A percentile compares a stretch with the other conserved stretches of the same genome.
These are phyloP conservation scores for Molothrus ater DNA, from an alignment of 2,797 vertebrate species.

Conservation along the genomic window DNA sequence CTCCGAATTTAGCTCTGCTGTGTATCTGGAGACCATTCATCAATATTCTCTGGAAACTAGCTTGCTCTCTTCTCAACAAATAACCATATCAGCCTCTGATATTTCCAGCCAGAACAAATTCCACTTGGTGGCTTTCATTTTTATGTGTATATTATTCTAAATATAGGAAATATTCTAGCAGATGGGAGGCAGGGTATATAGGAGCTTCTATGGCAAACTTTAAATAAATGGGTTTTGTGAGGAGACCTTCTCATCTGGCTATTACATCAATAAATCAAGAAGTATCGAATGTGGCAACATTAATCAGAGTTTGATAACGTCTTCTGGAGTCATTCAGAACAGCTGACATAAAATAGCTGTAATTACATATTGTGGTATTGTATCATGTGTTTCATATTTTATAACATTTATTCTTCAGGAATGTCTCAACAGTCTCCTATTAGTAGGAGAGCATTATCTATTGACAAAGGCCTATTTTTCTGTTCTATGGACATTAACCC, in stretches of 20 bases:
- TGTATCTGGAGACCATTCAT: constrained; percentile 41
- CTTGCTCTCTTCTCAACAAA: constrained; percentile 32
- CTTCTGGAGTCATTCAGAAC: constrained; percentile 28
- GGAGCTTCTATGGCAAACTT: constrained; percentile 27
- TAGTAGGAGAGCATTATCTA: constrained; percentile 25
- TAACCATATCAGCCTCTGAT: constrained; percentile 14
- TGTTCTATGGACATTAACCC: constrained; percentile 49
- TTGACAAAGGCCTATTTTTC: constrained; percentile 31
- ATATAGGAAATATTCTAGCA: constrained; percentile 22
- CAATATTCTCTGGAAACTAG: constrained; percentile 32
- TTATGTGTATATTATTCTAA: constrained; percentile 26
- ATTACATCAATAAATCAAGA: constrained; percentile 50
- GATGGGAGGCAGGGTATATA: not conserved
- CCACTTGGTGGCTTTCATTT: constrained; percentile 41
- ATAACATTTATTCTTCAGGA: constrained; percentile 62
- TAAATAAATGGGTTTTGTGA: constrained; percentile 34
- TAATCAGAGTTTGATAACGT: constrained; percentile 35
- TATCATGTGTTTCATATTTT: constrained; percentile 53
- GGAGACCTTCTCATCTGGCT: constrained; percentile 37
- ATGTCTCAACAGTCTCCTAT: constrained; percentile 29
- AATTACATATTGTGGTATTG: constrained; percentile 31
- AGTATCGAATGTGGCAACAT: constrained; percentile 18
- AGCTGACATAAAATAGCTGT: constrained; percentile 43
- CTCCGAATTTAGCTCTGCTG: constrained; percentile 46
- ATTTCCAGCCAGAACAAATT: constrained; percentile 52